A percentile compares a stretch with the other conserved stretches of the same genome.
Evolutionary conservation across 2,888 invertebrate species (phyloP).

Genomic region (Tenthredo amoena): DNA sequence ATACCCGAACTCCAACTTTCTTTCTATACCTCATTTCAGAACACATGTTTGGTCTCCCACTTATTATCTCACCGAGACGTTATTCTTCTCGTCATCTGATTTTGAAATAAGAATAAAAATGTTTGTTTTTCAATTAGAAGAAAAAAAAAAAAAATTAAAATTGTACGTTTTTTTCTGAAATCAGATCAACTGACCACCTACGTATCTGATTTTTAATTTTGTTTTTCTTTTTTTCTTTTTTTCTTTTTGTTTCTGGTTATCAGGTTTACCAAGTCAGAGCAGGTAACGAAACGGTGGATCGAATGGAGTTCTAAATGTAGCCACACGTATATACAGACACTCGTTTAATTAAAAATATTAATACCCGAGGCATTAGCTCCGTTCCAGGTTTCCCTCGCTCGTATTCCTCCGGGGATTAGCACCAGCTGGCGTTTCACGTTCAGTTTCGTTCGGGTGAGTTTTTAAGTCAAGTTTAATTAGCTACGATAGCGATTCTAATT

Average conservation of each 20-base stretch:
- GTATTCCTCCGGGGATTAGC: slow-evolving; percentile 43
- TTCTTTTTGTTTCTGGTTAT: not conserved
- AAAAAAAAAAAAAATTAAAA: not conserved
- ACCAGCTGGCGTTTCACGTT: slow-evolving; percentile 47
- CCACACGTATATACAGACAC: slow-evolving; percentile 10
- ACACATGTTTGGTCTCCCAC: not conserved
- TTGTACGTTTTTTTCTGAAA: not conserved
- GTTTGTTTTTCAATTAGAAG: not conserved
- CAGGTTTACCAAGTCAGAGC: not conserved
- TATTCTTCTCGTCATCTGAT: not conserved
- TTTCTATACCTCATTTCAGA: not conserved
- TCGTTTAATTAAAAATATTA: slow-evolving; percentile 52
- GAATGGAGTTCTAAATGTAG: slow-evolving; percentile 25
- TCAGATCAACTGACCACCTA: not conserved
- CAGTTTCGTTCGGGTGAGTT: slow-evolving; percentile 44
- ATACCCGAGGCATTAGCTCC: slow-evolving; percentile 35
- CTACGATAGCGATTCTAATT: slow-evolving; percentile 51
- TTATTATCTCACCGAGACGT: not conserved
- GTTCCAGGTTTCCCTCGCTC: slow-evolving; percentile 22
- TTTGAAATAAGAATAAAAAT: not conserved
- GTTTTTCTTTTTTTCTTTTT: too few relatives aligned
- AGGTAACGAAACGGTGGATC: not conserved
- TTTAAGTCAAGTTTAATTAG: slow-evolving; percentile 54
- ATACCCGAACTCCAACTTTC: not conserved
- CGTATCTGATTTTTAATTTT: not conserved